These are phyloP conservation scores for Pseudomyrmex flavicornis DNA, from an alignment of 1,140 invertebrate genomes.

Conservation along the genomic window DNA sequence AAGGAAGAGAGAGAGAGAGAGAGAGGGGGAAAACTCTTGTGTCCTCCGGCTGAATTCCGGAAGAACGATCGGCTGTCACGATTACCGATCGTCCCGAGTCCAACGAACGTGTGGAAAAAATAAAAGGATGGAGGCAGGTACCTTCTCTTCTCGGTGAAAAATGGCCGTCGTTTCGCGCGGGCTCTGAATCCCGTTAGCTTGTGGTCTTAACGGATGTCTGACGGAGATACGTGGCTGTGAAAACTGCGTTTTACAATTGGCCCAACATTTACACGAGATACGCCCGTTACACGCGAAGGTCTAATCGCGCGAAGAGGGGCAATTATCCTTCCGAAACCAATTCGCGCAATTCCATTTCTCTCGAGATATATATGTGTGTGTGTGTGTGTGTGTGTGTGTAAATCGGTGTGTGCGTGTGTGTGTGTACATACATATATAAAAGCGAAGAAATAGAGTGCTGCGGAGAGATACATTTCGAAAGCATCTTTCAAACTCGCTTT, in stretches of 20 bases:
- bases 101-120: constrained; percentile 63
- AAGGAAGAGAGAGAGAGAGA: not conserved
- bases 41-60: constrained; percentile 63
- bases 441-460: no score
- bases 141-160: constrained; percentile 51
- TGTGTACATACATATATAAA: no score
- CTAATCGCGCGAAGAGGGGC: not conserved
- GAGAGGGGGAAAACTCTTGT: not conserved
- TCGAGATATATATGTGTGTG: no score
- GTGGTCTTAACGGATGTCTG: constrained; percentile 48
- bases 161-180: constrained; percentile 68
- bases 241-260: not conserved
- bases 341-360: no score
- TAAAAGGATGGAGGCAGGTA: constrained; percentile 51
- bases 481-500: constrained; percentile 14
- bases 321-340: not conserved
- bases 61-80: constrained; percentile 73
- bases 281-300: not conserved
- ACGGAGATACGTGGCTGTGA: constrained; percentile 9
- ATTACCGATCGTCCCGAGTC: constrained; percentile 68
- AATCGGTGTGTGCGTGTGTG: no score
- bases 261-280: constrained; percentile 18
- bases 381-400: no score
- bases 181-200: constrained; percentile 57
- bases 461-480: not conserved